These are phyloP conservation scores for Toxotes chatareus DNA, from an alignment of 2,113 vertebrate species.

Conservation along the genomic window DNA sequence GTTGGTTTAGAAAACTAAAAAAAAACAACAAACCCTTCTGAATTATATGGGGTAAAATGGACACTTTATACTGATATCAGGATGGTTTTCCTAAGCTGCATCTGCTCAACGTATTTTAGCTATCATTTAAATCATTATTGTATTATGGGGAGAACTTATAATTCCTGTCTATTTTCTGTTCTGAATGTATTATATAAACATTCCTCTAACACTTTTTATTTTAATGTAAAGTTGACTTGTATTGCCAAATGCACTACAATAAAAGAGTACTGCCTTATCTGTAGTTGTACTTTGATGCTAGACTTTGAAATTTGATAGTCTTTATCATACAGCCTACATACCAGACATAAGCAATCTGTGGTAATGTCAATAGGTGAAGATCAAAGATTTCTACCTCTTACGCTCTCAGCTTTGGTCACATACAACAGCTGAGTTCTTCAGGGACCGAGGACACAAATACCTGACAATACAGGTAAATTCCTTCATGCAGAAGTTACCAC, in stretches of 20 bases:
- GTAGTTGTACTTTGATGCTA: not conserved
- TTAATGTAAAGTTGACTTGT: slow-evolving; percentile 6
- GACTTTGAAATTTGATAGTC: not conserved
- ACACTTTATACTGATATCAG: slow-evolving; percentile 21
- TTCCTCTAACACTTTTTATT: not conserved
- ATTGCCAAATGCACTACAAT: slow-evolving; percentile 29
- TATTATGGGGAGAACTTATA: not conserved
- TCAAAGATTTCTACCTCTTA: too few relatives aligned
- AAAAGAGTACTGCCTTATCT: slow-evolving; percentile 29
- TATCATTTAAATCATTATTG: not conserved
- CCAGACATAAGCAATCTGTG: not conserved
- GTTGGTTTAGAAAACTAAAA: not conserved
- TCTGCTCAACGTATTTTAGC: not conserved
- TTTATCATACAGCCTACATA: not conserved
- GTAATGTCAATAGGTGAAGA: not conserved
- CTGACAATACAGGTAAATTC: too few relatives aligned
- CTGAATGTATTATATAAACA: slow-evolving; percentile 21
- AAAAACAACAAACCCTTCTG: not conserved
- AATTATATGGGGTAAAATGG: not conserved
- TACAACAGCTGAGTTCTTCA: not conserved
- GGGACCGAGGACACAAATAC: not conserved
- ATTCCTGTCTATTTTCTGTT: not conserved
- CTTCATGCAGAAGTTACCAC: too few relatives aligned
- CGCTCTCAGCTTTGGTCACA: too few relatives aligned
- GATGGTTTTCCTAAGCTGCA: slow-evolving; percentile 12